phyloP scores from a whole-genome alignment of 2,113 vertebrate species.

The Vidua chalybeata region DNA sequence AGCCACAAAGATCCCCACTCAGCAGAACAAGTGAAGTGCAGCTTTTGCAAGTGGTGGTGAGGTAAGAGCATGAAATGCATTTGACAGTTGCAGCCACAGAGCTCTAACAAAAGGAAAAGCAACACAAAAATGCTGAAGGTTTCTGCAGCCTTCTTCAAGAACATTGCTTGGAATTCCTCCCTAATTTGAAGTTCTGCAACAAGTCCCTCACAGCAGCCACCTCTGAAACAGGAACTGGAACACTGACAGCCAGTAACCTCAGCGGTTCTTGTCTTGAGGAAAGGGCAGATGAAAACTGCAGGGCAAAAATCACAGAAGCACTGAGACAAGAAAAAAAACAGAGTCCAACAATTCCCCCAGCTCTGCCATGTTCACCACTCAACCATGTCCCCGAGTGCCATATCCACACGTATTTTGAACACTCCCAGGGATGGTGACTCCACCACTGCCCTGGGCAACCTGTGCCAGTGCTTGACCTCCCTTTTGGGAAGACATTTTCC shows the following conservation, averaged over 20 bases:
- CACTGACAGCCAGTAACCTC: neutral
- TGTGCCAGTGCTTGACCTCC: neutral
- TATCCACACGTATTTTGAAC: neutral
- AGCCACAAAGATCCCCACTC: conserved; percentile 1
- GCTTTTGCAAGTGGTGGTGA: neutral
- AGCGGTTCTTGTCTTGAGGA: neutral
- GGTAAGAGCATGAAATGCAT: neutral
- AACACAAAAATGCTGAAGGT: neutral
- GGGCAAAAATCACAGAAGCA: neutral
- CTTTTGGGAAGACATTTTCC: neutral
- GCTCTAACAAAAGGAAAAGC: neutral
- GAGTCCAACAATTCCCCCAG: neutral
- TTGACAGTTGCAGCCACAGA: neutral
- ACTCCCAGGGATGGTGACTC: neutral
- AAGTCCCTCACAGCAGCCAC: neutral
- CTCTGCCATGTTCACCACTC: neutral
- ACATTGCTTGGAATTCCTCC: neutral
- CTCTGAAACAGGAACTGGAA: neutral
- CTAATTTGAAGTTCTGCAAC: neutral
- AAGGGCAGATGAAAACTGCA: neutral
- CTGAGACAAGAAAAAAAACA: neutral
- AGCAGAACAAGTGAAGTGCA: neutral
- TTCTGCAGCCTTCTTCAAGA: neutral
- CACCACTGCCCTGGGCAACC: neutral
- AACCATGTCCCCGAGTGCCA: neutral